These are phyloP conservation scores for Bothrops alternatus DNA, from an alignment of 2,797 vertebrate genomes.

Conservation along the genomic window DNA sequence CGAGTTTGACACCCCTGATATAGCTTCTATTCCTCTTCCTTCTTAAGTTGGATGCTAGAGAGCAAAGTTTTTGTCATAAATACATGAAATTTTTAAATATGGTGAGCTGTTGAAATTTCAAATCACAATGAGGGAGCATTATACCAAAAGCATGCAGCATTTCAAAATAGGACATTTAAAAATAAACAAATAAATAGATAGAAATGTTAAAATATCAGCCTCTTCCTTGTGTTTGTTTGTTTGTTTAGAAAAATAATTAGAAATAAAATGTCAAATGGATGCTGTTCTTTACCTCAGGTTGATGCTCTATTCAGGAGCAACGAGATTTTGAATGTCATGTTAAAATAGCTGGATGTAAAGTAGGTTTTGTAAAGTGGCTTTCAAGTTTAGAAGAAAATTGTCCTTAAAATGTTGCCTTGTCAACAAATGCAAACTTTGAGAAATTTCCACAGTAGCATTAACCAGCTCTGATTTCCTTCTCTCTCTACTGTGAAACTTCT, in stretches of 20 bases:
- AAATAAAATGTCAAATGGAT: neutral
- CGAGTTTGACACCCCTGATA: too few relatives aligned
- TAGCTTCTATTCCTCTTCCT: neutral
- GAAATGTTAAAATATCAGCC: rapidly evolving
- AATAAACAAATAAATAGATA: neutral
- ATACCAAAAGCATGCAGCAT: neutral
- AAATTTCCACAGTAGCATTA: neutral
- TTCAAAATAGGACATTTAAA: constrained; percentile 14
- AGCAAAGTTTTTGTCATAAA: neutral
- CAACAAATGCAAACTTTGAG: neutral
- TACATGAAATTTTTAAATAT: neutral
- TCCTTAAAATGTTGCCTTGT: neutral
- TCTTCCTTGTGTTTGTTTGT: neutral
- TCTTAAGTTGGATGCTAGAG: neutral
- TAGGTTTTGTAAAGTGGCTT: neutral
- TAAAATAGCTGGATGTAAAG: neutral
- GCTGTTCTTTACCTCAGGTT: neutral
- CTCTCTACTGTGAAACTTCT: neutral
- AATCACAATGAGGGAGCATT: neutral
- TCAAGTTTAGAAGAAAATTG: neutral
- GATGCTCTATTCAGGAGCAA: neutral
- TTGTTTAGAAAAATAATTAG: neutral
- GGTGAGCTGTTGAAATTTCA: neutral
- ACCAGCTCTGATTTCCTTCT: neutral
- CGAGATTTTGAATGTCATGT: neutral